Conservation (phyloP, 2,113 vertebrate species). For the Silurus asotus region DNA sequence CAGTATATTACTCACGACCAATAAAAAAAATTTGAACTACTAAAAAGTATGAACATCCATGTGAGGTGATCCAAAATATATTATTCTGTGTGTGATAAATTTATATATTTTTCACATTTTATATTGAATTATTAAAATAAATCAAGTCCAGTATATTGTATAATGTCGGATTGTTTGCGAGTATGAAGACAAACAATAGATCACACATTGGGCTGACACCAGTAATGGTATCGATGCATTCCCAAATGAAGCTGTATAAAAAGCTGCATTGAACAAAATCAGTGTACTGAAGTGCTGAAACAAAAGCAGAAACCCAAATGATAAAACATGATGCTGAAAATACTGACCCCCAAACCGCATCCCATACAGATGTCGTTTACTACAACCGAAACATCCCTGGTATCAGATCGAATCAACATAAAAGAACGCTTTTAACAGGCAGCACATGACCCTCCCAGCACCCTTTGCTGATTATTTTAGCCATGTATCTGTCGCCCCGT, state of each 20-base stretch:
- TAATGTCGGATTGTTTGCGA: too few species aligned
- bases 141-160: too few species aligned
- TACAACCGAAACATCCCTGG: not conserved
- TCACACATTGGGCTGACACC: not conserved
- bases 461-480: conserved; percentile 35
- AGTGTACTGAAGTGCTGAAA: not conserved
- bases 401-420: conserved; percentile 19
- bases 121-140: too few species aligned
- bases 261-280: not conserved
- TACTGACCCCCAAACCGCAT: not conserved
- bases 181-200: too few species aligned
- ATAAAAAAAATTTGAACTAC: too few species aligned
- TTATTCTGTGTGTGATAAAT: too few species aligned
- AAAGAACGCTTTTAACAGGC: not conserved
- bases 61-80: too few species aligned
- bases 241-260: not conserved
- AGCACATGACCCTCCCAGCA: conserved; percentile 19
- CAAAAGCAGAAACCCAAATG: not conserved
- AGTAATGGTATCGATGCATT: not conserved
- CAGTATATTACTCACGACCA: too few species aligned
- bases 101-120: too few species aligned
- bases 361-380: not conserved
- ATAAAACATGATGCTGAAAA: not conserved
- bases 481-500: conserved; percentile 40
- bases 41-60: too few species aligned